Base-by-base conservation (phyloP, 2,888 invertebrate species). In the Ypsolopha sequella region DNA sequence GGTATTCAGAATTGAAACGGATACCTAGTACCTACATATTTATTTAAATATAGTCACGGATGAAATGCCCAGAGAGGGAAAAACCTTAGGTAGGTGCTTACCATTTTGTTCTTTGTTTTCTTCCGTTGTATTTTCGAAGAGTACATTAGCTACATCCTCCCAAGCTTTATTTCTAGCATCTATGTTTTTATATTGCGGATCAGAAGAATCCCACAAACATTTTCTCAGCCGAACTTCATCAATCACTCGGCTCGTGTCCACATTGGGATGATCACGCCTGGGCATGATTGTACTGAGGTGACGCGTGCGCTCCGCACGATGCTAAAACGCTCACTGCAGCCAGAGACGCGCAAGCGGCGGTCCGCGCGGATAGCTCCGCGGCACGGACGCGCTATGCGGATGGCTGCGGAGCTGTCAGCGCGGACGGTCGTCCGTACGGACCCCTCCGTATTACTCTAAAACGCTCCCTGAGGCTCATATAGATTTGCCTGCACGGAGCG, bases 281-380 rank as follows among this genome's bases (percentile, higher is more conserved):
- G 52, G 35, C 54, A 56, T 55, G 55, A 55, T 45, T 56, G 55
- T 55, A 52, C 56, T 38, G 52, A 39, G 55, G 53, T 55, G 56
- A 58, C 53, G 55, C 58, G 56, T 58, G 52, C 55, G 53, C 55
- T 56, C 24, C 24, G 24, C 56, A 24, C 24, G 24, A 24, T 24
- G 4, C 24, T 24, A 24, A 52, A 55, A 57, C 57, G 57, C 58
- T 56, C 56, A 57, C 55, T 59, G 54, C 50, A 58, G 39, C 50
- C 45, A 55, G 59, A 56, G 53, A 56, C 56, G 55, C 56, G 46
- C 56, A 53, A 41, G 54, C 54, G 50, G 43, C 50, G 39, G 54
- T 57, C 54, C 41, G 58, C 55, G 56, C 56, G 52, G 56, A 56
- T 51, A 51, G 52, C 51, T 51, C 51, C 51, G 55, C 44, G 48